Base-by-base conservation (phyloP, 2,113 vertebrate genomes). In the Tiliqua scincoides region DNA sequence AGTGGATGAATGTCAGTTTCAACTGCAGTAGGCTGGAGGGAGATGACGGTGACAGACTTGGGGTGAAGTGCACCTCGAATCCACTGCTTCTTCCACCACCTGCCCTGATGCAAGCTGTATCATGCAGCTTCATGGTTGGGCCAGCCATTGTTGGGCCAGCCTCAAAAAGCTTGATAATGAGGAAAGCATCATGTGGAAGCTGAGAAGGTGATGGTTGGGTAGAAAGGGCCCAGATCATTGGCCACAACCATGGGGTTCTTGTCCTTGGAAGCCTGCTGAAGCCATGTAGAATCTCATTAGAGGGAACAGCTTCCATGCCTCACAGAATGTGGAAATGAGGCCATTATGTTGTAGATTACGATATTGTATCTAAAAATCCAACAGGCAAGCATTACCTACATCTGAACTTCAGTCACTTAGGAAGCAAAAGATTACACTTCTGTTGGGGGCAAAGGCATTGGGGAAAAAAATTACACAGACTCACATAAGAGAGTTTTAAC, bases 401-500 rank as follows among this genome's bases (percentile, higher is more conserved):
- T 52, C 27, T 75, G 40, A 43, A 25, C 40, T 68, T 67, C 59
- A n/a, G 27, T 32, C 54, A 27, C 37, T 18, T 62, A 14, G 7
- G 30, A 30, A 87, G 71, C 30, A 25, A 1, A 72, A 63, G n/a
- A 68, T 40, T 76, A 65, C 1, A 40, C 12, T 27, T 20, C 23
- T 21, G 61, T 21, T 27, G 21, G 18, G 30, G 21, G 5, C 32
- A 11, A 15, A 8, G 57, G 2, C 14, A 32, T 82, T 48, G 71
- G n/a, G n/a, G 20, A 5, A 43, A 12, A 65, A 10, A 52, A 70
- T 17, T 23, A 5, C 48, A 10, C 52, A 85, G 54, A 95, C 97
- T 94, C 96, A 99, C 98, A 85, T 97, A 98, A 87, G 96, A 98
- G 88, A 96, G 93, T 89, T 98, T 98, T 43, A 99, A 95, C 87